Conservation (phyloP, 2,888 invertebrate species). For the Hemicrepidius hirtus region DNA sequence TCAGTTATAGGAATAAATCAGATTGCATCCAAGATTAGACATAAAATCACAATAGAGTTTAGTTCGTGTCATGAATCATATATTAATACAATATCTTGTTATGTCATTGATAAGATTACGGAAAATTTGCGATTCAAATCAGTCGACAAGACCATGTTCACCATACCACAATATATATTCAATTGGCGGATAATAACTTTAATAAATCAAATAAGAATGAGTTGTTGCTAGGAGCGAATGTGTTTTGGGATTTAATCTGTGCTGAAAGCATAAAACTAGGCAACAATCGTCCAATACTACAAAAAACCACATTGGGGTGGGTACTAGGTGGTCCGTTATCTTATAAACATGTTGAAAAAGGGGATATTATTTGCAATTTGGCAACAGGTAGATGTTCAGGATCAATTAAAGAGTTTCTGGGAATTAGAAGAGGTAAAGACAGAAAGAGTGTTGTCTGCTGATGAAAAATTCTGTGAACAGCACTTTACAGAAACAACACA, state of each 20-base stretch:
- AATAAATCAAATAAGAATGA: neutral
- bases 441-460: neutral
- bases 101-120: neutral
- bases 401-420: no score
- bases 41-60: neutral
- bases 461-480: neutral
- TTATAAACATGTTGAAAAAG: neutral
- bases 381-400: neutral
- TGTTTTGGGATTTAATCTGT: neutral
- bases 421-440: no score
- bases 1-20: neutral
- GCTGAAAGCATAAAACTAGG: neutral
- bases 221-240: neutral
- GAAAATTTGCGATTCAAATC: neutral
- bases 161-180: neutral
- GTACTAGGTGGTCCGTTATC: neutral
- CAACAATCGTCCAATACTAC: neutral
- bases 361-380: neutral
- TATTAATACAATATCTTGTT: neutral
- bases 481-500: neutral
- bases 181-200: neutral
- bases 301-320: neutral
- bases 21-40: neutral
- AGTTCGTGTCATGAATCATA: neutral
- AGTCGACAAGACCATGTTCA: neutral